These are phyloP conservation scores for Ornithoptera priamus DNA, from an alignment of 2,888 invertebrate species.

Conservation along the genomic window DNA sequence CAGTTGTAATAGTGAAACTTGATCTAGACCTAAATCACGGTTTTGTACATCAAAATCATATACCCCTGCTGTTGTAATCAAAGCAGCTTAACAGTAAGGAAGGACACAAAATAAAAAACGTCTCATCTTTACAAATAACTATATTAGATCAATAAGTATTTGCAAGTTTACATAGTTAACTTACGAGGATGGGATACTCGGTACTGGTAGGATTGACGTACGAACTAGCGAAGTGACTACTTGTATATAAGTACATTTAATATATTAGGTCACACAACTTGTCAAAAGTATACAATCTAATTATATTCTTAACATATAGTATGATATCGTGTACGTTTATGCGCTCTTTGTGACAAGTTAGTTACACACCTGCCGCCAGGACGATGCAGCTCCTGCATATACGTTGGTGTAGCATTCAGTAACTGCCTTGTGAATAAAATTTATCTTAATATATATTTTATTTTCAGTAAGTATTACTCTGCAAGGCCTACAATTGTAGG, in stretches of 20 bases:
- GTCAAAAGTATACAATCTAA: conserved; percentile 33
- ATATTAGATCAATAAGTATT: conserved; percentile 66
- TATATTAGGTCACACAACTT: conserved; percentile 41
- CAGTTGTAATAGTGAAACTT: too few relatives aligned
- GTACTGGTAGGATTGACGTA: conserved; percentile 45
- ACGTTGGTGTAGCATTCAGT: too few relatives aligned
- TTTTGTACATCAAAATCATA: too few relatives aligned
- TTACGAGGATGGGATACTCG: conserved; percentile 47
- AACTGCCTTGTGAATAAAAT: too few relatives aligned
- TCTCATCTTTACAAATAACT: conserved; percentile 58
- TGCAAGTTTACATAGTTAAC: conserved; percentile 60
- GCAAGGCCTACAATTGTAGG: too few relatives aligned
- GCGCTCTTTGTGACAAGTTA: conserved; percentile 2
- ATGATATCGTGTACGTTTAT: conserved; percentile 11
- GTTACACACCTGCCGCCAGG: conserved; percentile 1
- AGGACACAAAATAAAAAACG: conserved; percentile 40
- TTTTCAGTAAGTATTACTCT: too few relatives aligned
- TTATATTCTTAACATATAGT: conserved; percentile 22
- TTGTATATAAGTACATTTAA: conserved; percentile 45
- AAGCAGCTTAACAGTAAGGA: too few relatives aligned
- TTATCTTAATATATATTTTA: too few relatives aligned
- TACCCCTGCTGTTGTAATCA: too few relatives aligned
- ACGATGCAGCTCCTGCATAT: too few relatives aligned
- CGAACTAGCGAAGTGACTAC: conserved; percentile 60
- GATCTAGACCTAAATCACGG: too few relatives aligned